Evolutionary conservation across 2,797 vertebrate species (phyloP).

Genomic region (Poeciliopsis infans): DNA sequence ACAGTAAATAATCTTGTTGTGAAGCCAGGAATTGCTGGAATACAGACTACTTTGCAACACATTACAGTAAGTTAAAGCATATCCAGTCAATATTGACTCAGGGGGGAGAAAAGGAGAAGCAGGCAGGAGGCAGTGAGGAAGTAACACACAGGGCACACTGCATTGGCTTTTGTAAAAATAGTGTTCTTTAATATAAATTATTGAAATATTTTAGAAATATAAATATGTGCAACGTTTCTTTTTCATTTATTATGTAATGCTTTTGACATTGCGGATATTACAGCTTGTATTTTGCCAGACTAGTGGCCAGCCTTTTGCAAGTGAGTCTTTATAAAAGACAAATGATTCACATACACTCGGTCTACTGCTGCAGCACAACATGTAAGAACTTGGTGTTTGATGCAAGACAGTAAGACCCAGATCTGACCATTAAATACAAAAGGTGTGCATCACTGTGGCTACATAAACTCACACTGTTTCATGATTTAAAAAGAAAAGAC

Average conservation of each 20-base stretch:
- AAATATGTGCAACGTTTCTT: conserved; percentile 99
- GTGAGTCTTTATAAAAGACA: conserved; percentile 98
- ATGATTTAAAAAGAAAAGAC: conserved; percentile 30
- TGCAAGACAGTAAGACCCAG: conserved; percentile 58
- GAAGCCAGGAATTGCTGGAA: conserved; percentile 46
- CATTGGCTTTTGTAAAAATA: conserved; percentile 96
- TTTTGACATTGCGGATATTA: conserved; percentile 86
- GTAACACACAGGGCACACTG: conserved; percentile 70
- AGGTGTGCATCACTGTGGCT: conserved; percentile 16
- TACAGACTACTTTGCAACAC: conserved; percentile 42
- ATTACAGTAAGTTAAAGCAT: conserved; percentile 45
- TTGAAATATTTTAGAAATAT: conserved; percentile 98
- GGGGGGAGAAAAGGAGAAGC: conserved; percentile 19
- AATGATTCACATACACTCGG: conserved; percentile 78
- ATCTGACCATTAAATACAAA: conserved; percentile 39
- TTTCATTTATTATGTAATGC: conserved; percentile 85
- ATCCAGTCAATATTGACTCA: conserved; percentile 63
- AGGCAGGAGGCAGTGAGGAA: conserved; percentile 41
- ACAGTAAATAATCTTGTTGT: conserved; percentile 49
- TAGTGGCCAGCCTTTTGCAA: conserved; percentile 88
- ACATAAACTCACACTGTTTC: conserved; percentile 26
- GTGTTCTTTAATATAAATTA: conserved; percentile 99
- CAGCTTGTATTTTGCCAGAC: conserved; percentile 92
- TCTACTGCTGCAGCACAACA: conserved; percentile 69
- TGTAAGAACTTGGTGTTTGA: conserved; percentile 84